Evolutionary conservation across 2,113 vertebrate species (phyloP).

Genomic region (Zapus hudsonius): DNA sequence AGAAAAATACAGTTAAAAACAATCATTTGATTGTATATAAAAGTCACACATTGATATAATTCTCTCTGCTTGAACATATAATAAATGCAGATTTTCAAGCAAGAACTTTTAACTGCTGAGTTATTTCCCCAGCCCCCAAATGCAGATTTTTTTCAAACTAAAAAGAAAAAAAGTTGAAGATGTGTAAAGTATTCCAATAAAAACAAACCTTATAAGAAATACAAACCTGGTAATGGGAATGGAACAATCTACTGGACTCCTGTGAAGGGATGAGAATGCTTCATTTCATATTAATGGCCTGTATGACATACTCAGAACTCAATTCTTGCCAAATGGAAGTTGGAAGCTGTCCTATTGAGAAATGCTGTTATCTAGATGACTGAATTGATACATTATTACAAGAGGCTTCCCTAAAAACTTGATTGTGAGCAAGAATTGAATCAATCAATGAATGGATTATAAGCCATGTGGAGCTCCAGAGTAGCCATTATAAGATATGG

Average conservation of each 20-base stretch:
- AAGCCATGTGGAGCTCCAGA: not conserved
- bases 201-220: not conserved
- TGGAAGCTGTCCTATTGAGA: not conserved
- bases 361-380: not conserved
- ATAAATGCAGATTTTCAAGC: not conserved
- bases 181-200: not conserved
- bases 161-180: not conserved
- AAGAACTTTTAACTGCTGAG: not conserved
- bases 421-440: not conserved
- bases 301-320: not conserved
- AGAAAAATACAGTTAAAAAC: slow-evolving; percentile 72
- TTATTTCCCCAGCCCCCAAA: not conserved
- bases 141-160: not conserved
- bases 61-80: not conserved
- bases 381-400: not conserved
- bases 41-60: not conserved
- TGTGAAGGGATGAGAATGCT: not conserved
- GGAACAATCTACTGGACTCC: not conserved
- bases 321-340: not conserved
- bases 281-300: not conserved
- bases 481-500: not conserved
- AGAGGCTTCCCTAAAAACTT: not conserved
- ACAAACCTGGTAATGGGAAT: not conserved
- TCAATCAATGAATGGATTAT: not conserved
- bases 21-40: not conserved